Base-by-base conservation (phyloP, 2,797 vertebrate genomes). In the Bovichtus diacanthus region DNA sequence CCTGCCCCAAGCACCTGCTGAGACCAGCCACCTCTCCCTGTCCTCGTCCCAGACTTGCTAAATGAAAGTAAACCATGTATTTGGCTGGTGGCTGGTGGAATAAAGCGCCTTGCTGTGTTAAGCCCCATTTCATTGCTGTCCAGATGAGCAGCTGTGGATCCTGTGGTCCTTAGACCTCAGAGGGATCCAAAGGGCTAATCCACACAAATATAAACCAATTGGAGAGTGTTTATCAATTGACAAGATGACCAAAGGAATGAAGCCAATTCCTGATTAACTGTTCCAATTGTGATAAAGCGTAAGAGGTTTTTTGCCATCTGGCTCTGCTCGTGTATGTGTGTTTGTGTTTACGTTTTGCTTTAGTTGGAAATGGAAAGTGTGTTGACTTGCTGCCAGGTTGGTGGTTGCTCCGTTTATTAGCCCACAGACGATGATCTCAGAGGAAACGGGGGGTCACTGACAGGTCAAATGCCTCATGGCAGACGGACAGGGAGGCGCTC, bases 11-110 rank as follows among this genome's bases (percentile, higher is more conserved):
- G 87, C 80, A 47, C 88, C 88, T 68, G 80, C 86, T 82, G 90
- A 80, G 90, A 84, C 70, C 83, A 60, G 84, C 79, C 64, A 49
- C 84, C 75, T 70, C 66, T 80, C 73, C 38, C 81, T 34, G 68
- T 78, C 81, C 79, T 73, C 73, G 51, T 74, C 49, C 84, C 59
- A 38, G 83, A 87, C 71, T 36, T 5, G 36, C 86, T 86, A 90
- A 91, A 92, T 85, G 85, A 90, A 90, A 89, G 84, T 87, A 90
- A 91, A 89, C 86, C 83, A 61, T 74, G 79, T 76, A 53, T 91
- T 87, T 87, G 89, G 72, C 83, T 83, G 76, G 64, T 84, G 89
- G 76, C 77, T 82, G 87, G 76, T 86, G 80, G 83, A 76, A 80
- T 86, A 66, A 81, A 86, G 87, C 80, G n/a, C 71, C 76, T 68